phyloP scores from a whole-genome alignment of 2,888 invertebrate species.

The Ophion slaviceki region DNA sequence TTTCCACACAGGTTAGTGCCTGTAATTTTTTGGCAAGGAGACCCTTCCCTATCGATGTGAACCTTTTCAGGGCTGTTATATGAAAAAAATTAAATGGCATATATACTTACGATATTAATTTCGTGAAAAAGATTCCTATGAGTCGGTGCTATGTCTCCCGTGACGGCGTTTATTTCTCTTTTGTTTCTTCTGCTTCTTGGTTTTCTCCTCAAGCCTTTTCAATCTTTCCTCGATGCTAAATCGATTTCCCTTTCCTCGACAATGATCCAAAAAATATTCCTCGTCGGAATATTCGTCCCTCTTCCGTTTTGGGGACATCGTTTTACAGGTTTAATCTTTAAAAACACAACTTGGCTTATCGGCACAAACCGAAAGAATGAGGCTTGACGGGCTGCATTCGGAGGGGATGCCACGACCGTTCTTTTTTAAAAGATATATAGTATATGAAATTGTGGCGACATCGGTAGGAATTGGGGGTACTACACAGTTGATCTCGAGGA shows the following conservation, averaged over 20 bases:
- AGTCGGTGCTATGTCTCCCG: not conserved
- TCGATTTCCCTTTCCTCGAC: not conserved
- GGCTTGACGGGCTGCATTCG: not conserved
- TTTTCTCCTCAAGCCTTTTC: not conserved
- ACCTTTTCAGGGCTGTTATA: too few species aligned
- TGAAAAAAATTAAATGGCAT: not conserved
- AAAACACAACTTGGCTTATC: slow-evolving; percentile 12
- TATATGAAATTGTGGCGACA: not conserved
- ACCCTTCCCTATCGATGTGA: too few species aligned
- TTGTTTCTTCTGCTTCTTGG: not conserved
- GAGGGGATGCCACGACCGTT: not conserved
- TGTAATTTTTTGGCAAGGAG: too few species aligned
- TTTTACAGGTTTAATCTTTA: not conserved
- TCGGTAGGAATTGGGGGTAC: slow-evolving; percentile 36
- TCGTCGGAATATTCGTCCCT: not conserved
- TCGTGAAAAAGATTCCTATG: not conserved
- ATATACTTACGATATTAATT: slow-evolving; percentile 8
- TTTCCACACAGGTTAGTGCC: too few species aligned
- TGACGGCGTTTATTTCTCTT: not conserved
- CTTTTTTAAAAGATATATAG: not conserved
- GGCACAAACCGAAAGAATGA: slow-evolving; percentile 32
- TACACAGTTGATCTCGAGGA: slow-evolving; percentile 42
- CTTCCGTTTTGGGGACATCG: not conserved
- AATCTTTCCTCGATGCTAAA: slow-evolving; percentile 2
- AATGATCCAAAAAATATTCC: too few species aligned